Base-by-base conservation (phyloP, 2,888 invertebrate species). In the Griposia aprilina region DNA sequence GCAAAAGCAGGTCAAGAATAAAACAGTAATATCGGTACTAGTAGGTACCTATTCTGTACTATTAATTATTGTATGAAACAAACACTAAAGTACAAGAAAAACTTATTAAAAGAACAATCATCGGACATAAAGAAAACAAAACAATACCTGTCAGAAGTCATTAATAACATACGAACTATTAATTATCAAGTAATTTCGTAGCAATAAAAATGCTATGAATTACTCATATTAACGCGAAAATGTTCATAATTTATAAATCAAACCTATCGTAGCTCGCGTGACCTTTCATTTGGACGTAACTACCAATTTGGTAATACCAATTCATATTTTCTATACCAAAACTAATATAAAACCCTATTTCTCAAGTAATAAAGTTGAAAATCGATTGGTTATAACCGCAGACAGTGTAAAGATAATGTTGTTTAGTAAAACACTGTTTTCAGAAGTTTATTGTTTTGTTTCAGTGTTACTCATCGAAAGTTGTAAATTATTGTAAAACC, bases 231-330 rank as follows among this genome's bases (percentile, higher is more conserved):
- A 87, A 85, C 74, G 85, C 81, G 78, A 86, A 87, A 89, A 82
- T 82, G 84, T 88, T 86, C 87, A 89, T 92, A 89, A 89, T 90
- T 87, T 84, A 90, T 87, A 87, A 91, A 91, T 91, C 91, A 90
- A 89, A 88, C 89, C 88, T 84, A 82, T 78, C 76, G 74, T 75
- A 77, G 87, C 76, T 90, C 63, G 90, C 90, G 91, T 90, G 92
- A 90, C 90, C 90, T 87, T 88, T 82, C 85, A 89, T 88, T 89
- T 81, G 75, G 71, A 82, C 75, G 72, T 86, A 87, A 90, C 87
- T 88, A 90, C 83, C 90, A 89, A 90, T 91, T 90, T 90, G 74
- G 68, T 81, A 82, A 81, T 83, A 87, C 85, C 76, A 69, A 85
- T 78, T 78, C 79, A 79, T 78, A 82, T 52, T 74, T 72, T 60